phyloP scores from a whole-genome alignment of 1,140 invertebrate genomes.

The Bombus superbus region DNA sequence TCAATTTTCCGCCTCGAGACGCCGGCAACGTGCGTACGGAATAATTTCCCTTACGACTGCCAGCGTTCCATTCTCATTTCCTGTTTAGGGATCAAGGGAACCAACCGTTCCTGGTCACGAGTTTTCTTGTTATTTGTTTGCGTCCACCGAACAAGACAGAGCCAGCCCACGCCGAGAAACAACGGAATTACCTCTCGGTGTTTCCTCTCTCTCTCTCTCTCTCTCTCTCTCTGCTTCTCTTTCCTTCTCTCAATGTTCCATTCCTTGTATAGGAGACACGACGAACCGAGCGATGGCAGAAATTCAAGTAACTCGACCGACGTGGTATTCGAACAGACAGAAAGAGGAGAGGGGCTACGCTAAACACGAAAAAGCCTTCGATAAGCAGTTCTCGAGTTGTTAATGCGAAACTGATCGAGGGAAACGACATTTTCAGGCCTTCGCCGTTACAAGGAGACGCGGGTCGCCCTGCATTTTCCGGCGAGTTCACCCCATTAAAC shows the following conservation, averaged over 20 bases:
- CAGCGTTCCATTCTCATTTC: slow-evolving; percentile 39
- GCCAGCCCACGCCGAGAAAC: neutral
- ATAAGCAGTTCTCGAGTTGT: slow-evolving; percentile 68
- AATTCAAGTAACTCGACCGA: slow-evolving; percentile 32
- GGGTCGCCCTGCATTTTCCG: slow-evolving; percentile 79
- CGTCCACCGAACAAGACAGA: neutral
- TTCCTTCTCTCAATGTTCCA: neutral
- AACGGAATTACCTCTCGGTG: slow-evolving; percentile 43
- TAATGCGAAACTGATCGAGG: slow-evolving; percentile 78
- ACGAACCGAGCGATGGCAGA: neutral
- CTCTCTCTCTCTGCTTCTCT: neutral
- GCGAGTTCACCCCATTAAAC: slow-evolving; percentile 82
- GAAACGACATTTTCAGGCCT: slow-evolving; percentile 72
- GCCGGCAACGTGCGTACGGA: slow-evolving; percentile 32
- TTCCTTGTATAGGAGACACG: neutral
- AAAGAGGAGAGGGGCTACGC: neutral
- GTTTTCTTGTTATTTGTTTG: slow-evolving; percentile 43
- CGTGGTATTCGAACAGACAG: slow-evolving; percentile 12
- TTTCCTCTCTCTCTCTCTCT: neutral
- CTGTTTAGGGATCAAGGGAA: slow-evolving; percentile 43
- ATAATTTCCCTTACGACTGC: slow-evolving; percentile 53
- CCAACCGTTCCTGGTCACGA: neutral
- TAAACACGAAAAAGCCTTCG: slow-evolving; percentile 59
- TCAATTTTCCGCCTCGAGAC: slow-evolving; percentile 52
- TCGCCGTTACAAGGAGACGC: slow-evolving; percentile 56